A percentile compares a stretch with the other conserved stretches of the same genome.
These are phyloP conservation scores for Dryomyza anilis DNA, from an alignment of 2,888 invertebrate genomes.

Conservation along the genomic window DNA sequence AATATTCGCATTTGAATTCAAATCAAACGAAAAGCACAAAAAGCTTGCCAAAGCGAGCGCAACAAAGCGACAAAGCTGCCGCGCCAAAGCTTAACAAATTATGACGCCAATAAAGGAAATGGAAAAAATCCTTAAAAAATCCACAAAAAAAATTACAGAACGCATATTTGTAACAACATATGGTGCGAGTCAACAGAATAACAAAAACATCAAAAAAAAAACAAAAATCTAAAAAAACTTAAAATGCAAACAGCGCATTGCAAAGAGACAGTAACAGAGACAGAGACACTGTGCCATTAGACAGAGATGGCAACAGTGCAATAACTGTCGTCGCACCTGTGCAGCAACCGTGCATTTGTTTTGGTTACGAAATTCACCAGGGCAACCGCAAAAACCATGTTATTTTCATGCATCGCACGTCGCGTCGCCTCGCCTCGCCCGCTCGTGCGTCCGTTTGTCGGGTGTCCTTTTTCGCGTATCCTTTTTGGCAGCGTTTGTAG, in stretches of 20 bases:
- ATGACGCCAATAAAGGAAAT: neutral
- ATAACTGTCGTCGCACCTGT: neutral
- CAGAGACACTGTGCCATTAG: neutral
- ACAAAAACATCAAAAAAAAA: too few relatives aligned
- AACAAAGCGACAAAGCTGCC: neutral
- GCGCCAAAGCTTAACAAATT: neutral
- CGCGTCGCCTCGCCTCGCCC: neutral
- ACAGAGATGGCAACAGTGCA: neutral
- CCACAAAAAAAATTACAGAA: neutral
- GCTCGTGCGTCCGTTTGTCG: neutral
- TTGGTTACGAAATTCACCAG: constrained; percentile 40
- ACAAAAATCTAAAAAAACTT: too few relatives aligned
- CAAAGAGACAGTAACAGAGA: too few relatives aligned
- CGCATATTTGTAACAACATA: neutral
- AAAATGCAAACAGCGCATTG: too few relatives aligned
- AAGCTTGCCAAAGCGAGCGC: too few relatives aligned
- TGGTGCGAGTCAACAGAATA: neutral
- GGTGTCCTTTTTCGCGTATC: too few relatives aligned
- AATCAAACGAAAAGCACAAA: neutral
- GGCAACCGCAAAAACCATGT: constrained; percentile 30
- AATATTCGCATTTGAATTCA: neutral
- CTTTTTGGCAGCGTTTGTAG: too few relatives aligned
- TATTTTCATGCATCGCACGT: neutral
- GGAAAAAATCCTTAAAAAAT: neutral
- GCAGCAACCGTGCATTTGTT: constrained; percentile 31